These are phyloP conservation scores for Prochilodus magdalenae DNA, from an alignment of 2,113 vertebrate species.

Conservation along the genomic window DNA sequence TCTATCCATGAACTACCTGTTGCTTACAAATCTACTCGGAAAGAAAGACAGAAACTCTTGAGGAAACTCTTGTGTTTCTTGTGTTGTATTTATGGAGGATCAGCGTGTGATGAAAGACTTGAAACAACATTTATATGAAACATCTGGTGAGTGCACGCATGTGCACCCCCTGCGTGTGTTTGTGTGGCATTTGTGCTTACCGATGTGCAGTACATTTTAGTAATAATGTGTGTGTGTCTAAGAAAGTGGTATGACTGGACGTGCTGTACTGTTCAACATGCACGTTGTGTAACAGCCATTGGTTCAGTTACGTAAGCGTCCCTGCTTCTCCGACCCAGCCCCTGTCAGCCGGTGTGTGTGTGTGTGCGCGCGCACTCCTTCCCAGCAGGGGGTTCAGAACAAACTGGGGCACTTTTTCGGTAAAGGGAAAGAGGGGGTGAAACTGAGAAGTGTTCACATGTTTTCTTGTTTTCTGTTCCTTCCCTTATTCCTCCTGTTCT, in stretches of 20 bases:
- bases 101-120: not conserved
- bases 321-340: constrained; percentile 59
- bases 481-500: not conserved
- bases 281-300: constrained; percentile 75
- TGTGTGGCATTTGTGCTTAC: constrained; percentile 5
- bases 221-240: constrained; percentile 5
- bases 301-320: constrained; percentile 73
- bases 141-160: constrained; percentile 22
- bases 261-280: constrained; percentile 66
- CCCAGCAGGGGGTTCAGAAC: constrained; percentile 7
- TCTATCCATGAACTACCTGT: not conserved
- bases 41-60: too few species aligned
- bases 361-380: constrained; percentile 20
- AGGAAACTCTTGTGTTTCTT: not conserved
- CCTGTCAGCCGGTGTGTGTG: constrained; percentile 52
- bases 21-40: not conserved
- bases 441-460: not conserved
- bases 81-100: too few species aligned
- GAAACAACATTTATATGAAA: not conserved
- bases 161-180: constrained; percentile 10
- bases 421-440: not conserved
- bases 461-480: not conserved
- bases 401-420: constrained; percentile 10
- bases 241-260: constrained; percentile 39
- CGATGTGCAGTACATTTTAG: not conserved